These are phyloP conservation scores for Papilio demoleus DNA, from an alignment of 2,888 invertebrate species.

Conservation along the genomic window DNA sequence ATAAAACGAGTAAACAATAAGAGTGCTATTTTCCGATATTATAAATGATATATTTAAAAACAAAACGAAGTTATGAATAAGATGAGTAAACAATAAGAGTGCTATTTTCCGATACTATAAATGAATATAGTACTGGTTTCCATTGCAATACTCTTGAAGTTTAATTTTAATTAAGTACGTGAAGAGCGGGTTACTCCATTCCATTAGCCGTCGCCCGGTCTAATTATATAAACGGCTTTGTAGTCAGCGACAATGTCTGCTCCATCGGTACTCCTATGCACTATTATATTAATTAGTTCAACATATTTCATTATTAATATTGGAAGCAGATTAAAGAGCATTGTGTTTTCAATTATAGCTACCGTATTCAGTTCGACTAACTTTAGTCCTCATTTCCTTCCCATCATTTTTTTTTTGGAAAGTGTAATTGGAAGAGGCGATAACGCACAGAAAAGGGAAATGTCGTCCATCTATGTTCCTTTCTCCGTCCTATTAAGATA, in stretches of 20 bases:
- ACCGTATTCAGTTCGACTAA: too few species aligned
- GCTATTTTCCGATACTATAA: background rate
- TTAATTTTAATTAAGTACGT: conserved; percentile 27
- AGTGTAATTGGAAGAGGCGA: too few species aligned
- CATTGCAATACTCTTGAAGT: conserved; percentile 12
- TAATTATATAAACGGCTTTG: conserved; percentile 29
- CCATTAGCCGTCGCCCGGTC: conserved; percentile 13
- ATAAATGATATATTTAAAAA: background rate
- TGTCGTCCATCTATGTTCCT: too few species aligned
- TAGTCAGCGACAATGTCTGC: conserved; percentile 27
- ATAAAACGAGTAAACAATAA: background rate
- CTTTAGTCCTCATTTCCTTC: too few species aligned
- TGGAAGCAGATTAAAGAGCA: background rate
- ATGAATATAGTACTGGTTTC: background rate
- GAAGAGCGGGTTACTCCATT: background rate
- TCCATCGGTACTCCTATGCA: conserved; percentile 1
- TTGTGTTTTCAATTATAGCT: background rate
- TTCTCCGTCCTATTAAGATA: too few species aligned
- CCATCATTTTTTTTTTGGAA: too few species aligned
- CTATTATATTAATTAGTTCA: conserved; percentile 24
- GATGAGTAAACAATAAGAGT: background rate
- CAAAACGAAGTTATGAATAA: background rate
- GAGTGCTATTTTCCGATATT: background rate
- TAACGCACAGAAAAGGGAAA: too few species aligned
- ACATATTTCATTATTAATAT: conserved; percentile 9